phyloP scores from a whole-genome alignment of 2,797 vertebrate genomes.

The Galagoides demidoff region DNA sequence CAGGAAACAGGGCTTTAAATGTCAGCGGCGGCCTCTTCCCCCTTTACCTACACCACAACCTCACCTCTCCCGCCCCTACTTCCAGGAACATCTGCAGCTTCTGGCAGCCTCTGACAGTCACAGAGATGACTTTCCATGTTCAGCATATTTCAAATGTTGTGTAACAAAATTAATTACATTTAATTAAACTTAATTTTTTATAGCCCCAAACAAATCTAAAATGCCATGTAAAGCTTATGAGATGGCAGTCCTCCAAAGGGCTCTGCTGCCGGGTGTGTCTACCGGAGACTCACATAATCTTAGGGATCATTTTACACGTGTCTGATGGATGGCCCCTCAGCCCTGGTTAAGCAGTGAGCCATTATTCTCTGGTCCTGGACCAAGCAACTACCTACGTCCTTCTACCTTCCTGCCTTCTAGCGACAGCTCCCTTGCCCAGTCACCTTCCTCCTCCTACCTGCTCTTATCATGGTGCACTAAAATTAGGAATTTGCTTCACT shows the following conservation, averaged over 20 bases:
- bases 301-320: constrained; percentile 80
- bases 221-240: constrained; percentile 77
- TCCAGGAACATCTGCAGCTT: not conserved
- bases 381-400: constrained; percentile 32
- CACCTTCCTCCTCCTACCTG: constrained; percentile 39
- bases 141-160: constrained; percentile 74
- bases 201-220: constrained; percentile 80
- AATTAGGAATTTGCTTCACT: not conserved
- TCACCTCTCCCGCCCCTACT: not conserved
- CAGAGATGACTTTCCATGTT: constrained; percentile 62
- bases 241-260: constrained; percentile 81
- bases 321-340: constrained; percentile 78
- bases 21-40: not conserved
- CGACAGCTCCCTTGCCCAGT: constrained; percentile 63
- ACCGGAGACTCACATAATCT: constrained; percentile 74
- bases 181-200: constrained; percentile 87
- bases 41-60: not conserved
- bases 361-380: constrained; percentile 57
- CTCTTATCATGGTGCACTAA: not conserved
- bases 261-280: constrained; percentile 67
- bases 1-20: not conserved
- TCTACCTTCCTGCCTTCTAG: constrained; percentile 45
- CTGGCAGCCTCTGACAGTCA: constrained; percentile 67
- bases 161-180: constrained; percentile 85
- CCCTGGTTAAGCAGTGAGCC: constrained; percentile 64